A percentile compares a stretch with the other conserved stretches of the same genome.
Evolutionary conservation across 2,888 invertebrate species (phyloP).

Genomic region (Watsonalla binaria): DNA sequence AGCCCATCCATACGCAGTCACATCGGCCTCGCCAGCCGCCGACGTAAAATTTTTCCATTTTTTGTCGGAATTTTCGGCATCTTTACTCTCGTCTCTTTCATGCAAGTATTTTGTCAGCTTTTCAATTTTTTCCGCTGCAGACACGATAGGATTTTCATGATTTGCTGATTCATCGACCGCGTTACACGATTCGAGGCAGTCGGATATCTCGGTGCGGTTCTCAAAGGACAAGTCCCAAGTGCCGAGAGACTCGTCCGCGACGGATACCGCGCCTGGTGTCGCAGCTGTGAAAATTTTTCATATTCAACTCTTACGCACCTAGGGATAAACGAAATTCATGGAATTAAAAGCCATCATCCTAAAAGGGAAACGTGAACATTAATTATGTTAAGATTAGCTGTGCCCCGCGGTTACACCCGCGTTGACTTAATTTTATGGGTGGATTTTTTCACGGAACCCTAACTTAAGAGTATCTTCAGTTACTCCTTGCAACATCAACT

Average conservation of each 20-base stretch:
- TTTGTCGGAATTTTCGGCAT: slow-evolving; percentile 34
- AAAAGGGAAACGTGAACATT: too few species aligned
- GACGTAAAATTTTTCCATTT: slow-evolving; percentile 58
- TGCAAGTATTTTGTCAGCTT: slow-evolving; percentile 69
- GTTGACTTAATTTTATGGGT: too few species aligned
- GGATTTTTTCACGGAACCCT: too few species aligned
- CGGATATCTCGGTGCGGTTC: slow-evolving; percentile 46
- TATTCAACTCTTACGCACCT: slow-evolving; percentile 68
- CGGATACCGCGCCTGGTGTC: slow-evolving; percentile 38
- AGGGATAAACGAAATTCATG: slow-evolving; percentile 9
- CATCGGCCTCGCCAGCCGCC: slow-evolving; percentile 28
- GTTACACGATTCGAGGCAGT: slow-evolving; percentile 31
- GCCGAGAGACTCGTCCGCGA: slow-evolving; percentile 34
- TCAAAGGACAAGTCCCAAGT: slow-evolving; percentile 52
- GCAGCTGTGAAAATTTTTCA: slow-evolving; percentile 67
- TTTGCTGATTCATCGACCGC: slow-evolving; percentile 40
- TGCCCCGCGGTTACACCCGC: too few species aligned
- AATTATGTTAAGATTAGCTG: too few species aligned
- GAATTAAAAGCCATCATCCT: neutral
- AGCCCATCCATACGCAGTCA: slow-evolving; percentile 15
- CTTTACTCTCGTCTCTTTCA: slow-evolving; percentile 23
- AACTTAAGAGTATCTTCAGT: too few species aligned
- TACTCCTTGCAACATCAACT: too few species aligned
- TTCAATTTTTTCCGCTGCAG: slow-evolving; percentile 71
- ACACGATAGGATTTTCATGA: slow-evolving; percentile 28